These are phyloP conservation scores for Indicator maculatus DNA, from an alignment of 2,113 vertebrate genomes.

Conservation along the genomic window DNA sequence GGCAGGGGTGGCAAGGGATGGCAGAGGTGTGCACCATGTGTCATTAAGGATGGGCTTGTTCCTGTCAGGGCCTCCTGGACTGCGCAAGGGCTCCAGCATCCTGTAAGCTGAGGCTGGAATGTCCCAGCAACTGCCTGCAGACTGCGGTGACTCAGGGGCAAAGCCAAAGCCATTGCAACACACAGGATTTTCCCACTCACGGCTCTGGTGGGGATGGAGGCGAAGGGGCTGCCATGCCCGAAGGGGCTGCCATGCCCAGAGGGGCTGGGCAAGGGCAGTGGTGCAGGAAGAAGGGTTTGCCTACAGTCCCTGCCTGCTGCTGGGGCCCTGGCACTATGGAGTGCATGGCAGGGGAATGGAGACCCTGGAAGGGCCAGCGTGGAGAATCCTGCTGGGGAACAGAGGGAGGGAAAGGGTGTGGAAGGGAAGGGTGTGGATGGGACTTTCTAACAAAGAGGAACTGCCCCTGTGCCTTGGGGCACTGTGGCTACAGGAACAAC, in stretches of 20 bases:
- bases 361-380: fast-evolving
- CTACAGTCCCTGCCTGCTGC: not conserved
- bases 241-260: not conserved
- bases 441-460: not conserved
- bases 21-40: not conserved
- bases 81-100: not conserved
- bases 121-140: not conserved
- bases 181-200: fast-evolving
- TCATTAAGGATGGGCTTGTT: not conserved
- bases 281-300: not conserved
- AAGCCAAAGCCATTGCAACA: not conserved
- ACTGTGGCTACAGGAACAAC: not conserved
- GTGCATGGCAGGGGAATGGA: not conserved
- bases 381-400: not conserved
- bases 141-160: not conserved
- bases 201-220: not conserved
- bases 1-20: not conserved
- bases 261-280: not conserved
- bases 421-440: not conserved
- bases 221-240: no score
- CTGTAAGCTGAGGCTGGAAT: fast-evolving
- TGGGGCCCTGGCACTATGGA: fast-evolving
- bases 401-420: not conserved
- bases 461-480: not conserved
- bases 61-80: not conserved